Conservation (phyloP, 2,797 vertebrate species). For the Amblyopsis hoosieri region DNA sequence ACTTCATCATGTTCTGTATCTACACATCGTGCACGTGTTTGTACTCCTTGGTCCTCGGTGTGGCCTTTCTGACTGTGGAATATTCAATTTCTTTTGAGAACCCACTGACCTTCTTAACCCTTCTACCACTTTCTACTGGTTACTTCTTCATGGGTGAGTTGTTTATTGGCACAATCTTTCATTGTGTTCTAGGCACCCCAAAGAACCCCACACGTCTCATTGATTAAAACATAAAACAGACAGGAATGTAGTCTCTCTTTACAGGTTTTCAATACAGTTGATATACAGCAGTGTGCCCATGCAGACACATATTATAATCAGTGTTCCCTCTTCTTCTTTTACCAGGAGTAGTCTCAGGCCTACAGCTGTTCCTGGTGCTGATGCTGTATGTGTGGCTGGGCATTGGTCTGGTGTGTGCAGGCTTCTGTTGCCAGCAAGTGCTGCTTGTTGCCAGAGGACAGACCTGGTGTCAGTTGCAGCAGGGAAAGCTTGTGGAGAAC, state of each 20-base stretch:
- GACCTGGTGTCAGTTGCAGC: constrained; percentile 90
- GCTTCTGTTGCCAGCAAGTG: constrained; percentile 97
- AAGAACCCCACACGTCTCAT: too few species aligned
- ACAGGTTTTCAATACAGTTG: too few species aligned
- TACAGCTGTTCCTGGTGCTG: constrained; percentile 95
- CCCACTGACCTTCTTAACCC: constrained; percentile 92
- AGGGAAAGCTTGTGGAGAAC: constrained; percentile 80
- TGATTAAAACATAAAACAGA: background rate
- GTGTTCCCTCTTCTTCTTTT: background rate
- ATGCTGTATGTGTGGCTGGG: constrained; percentile 99
- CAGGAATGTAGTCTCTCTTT: too few species aligned
- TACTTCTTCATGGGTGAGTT: constrained; percentile 96
- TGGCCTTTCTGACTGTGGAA: constrained; percentile 91
- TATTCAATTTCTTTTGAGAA: constrained; percentile 92
- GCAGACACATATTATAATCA: background rate
- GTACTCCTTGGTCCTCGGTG: constrained; percentile 90
- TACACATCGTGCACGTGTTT: constrained; percentile 94
- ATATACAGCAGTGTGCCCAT: background rate
- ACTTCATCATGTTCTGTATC: constrained; percentile 98
- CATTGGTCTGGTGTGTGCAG: constrained; percentile 92
- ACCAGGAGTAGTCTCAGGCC: constrained; percentile 88
- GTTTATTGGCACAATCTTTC: background rate
- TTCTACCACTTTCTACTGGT: constrained; percentile 91
- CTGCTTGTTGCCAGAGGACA: constrained; percentile 92
- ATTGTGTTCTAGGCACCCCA: background rate